Percentiles rank a stretch among this genome's conserved stretches.
Evolutionary conservation across 2,797 vertebrate genomes (phyloP).

Genomic region (Intellagama lesueurii): DNA sequence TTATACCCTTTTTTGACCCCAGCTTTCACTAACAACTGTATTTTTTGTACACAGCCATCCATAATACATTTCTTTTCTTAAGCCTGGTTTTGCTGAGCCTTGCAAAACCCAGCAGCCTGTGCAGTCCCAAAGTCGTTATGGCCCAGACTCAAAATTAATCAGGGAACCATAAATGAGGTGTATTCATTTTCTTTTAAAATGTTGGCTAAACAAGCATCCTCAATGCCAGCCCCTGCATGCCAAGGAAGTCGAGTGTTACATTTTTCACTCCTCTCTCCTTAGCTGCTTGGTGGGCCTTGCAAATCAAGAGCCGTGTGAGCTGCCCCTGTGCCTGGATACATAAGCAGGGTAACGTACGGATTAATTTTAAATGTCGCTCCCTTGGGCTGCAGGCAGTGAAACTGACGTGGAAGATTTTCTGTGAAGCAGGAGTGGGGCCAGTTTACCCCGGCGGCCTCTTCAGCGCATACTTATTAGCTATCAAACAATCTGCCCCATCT

Average conservation of each 20-base stretch:
- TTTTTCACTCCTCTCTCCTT: neutral
- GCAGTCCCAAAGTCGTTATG: too few relatives aligned
- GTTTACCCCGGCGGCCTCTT: neutral
- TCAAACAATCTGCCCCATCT: neutral
- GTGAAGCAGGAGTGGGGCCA: neutral
- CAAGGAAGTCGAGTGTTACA: slow-evolving; percentile 16
- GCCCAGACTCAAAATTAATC: too few relatives aligned
- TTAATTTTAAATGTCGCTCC: neutral
- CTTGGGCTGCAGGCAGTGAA: neutral
- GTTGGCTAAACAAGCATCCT: neutral
- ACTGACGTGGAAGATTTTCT: neutral
- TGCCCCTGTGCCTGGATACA: neutral
- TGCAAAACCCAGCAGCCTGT: too few relatives aligned
- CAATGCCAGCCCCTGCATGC: neutral
- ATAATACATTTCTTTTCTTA: too few relatives aligned
- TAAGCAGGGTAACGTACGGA: neutral
- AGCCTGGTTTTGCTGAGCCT: too few relatives aligned
- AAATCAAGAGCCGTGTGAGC: too few relatives aligned
- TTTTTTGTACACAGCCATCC: too few relatives aligned
- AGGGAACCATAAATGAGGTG: neutral
- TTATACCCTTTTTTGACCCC: too few relatives aligned
- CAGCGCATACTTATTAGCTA: neutral
- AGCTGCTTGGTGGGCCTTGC: too few relatives aligned
- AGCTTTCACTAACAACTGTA: too few relatives aligned
- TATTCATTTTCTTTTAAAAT: neutral